Evolutionary conservation across 2,797 vertebrate species (phyloP).

Genomic region (Taeniopygia guttata): DNA sequence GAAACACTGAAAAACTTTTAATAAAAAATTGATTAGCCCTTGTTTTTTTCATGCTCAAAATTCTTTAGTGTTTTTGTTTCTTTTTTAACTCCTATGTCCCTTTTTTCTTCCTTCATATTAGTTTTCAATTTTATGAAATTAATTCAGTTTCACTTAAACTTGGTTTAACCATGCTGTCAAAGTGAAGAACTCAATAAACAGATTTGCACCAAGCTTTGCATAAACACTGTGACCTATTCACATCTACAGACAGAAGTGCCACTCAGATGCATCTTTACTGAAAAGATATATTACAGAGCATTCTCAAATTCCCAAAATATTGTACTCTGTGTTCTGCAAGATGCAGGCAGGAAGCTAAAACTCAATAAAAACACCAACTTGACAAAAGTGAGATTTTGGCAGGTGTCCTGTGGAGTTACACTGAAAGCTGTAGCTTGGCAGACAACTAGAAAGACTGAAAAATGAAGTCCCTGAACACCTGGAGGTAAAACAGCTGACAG

Average conservation of each 20-base stretch:
- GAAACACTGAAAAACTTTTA: not conserved
- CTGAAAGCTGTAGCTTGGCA: not conserved
- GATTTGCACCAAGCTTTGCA: not conserved
- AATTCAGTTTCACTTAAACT: not conserved
- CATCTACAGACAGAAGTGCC: not conserved
- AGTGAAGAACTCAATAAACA: not conserved
- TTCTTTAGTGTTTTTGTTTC: not conserved
- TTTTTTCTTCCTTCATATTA: not conserved
- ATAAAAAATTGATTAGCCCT: not conserved
- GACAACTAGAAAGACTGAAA: conserved; percentile 3
- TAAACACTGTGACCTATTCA: conserved; percentile 21
- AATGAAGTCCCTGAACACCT: not conserved
- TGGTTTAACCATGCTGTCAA: not conserved
- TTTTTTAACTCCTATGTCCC: not conserved
- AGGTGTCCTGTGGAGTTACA: conserved; percentile 39
- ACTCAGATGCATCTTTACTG: not conserved
- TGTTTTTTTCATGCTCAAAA: not conserved
- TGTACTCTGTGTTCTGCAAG: not conserved
- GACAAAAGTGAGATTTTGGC: conserved; percentile 10
- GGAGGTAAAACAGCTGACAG: not conserved
- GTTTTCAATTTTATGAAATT: not conserved
- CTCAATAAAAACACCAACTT: not conserved
- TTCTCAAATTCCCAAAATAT: not conserved
- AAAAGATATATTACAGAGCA: not conserved
- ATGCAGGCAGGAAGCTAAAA: not conserved